Evolutionary conservation across 2,888 invertebrate species (phyloP), one percentile per base, ranked within the genome.

Genomic region (Unio delphinus): DNA sequence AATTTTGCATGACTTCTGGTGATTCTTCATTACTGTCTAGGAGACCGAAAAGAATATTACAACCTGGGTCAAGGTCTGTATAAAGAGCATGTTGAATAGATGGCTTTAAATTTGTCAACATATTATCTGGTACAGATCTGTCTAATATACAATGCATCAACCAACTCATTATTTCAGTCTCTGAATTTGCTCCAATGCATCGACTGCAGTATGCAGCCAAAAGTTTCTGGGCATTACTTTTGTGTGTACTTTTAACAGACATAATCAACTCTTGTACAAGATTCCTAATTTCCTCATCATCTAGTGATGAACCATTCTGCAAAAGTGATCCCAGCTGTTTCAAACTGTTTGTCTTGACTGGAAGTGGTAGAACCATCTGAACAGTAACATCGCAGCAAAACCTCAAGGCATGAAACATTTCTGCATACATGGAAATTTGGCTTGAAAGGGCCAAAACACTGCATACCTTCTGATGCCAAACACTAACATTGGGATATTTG

Each of bases 181-280:
- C 60, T 30, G 69, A 59, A 63, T 75, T 58, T 56, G 68, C 55
- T 3, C 64, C 61, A 3, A 75, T 23, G n/a, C 72, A 75, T 30
- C 72, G 67, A 4, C 70, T 59, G 20, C 72, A 68, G 55, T 68
- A 75, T 56, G 61, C 62, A 18, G 68, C 55, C 5, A 75, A 7
- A 17, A 66, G 61, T 62, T 70, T 65, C 60, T 69, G 64, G 34
- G 61, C 34, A 34, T 34, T 30, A 3, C 59, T 8, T 34, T 34
- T 34, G 34, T 34, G 34, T 34, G 34, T 34, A 34, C 34, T 34
- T 8, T 8, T 8, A 34, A 34, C 7, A 34, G 34, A 34, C 34
- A 1, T 34, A 8, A 8, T 34, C 34, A 34, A 8, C 34, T 34
- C 34, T 34, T 34, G 34, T 34, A 34, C 34, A 34, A 34, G 34